Evolutionary conservation across 1,140 invertebrate genomes (phyloP).

Genomic region (Hylyphantes graminicola): DNA sequence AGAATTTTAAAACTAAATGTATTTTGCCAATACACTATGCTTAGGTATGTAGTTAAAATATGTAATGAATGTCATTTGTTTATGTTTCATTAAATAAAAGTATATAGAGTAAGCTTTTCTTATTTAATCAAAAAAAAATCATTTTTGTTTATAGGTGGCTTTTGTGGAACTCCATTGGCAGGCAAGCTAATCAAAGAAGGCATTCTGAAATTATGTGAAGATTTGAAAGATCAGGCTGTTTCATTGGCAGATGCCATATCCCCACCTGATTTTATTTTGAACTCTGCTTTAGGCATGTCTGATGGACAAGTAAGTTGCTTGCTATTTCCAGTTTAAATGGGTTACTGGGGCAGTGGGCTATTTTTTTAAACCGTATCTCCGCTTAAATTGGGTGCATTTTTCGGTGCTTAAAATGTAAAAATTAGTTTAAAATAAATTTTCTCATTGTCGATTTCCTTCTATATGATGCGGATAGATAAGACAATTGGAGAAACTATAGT

Average conservation of each 20-base stretch:
- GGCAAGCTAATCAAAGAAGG: constrained; percentile 63
- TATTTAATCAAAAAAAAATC: background rate
- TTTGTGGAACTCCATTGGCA: constrained; percentile 30
- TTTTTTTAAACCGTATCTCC: too few species aligned
- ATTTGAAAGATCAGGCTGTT: constrained; percentile 81
- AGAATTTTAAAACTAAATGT: too few species aligned
- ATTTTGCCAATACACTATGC: too few species aligned
- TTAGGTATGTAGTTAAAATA: too few species aligned
- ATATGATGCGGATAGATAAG: too few species aligned
- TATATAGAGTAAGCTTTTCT: background rate
- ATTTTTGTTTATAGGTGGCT: constrained; percentile 38
- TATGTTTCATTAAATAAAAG: background rate
- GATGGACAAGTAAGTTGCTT: constrained; percentile 69
- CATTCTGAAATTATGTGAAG: constrained; percentile 75
- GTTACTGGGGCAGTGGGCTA: too few species aligned
- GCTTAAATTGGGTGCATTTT: too few species aligned
- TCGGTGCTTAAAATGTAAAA: too few species aligned
- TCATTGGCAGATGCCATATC: constrained; percentile 84
- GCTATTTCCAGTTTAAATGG: too few species aligned
- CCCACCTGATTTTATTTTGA: constrained; percentile 89
- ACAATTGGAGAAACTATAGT: too few species aligned
- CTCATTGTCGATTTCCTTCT: too few species aligned
- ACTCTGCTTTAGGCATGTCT: constrained; percentile 81
- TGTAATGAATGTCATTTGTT: background rate
- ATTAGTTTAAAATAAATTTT: too few species aligned